Evolutionary conservation across 2,888 invertebrate species (phyloP), one percentile per base, ranked within the genome.

Genomic region (Lithodes maja): DNA sequence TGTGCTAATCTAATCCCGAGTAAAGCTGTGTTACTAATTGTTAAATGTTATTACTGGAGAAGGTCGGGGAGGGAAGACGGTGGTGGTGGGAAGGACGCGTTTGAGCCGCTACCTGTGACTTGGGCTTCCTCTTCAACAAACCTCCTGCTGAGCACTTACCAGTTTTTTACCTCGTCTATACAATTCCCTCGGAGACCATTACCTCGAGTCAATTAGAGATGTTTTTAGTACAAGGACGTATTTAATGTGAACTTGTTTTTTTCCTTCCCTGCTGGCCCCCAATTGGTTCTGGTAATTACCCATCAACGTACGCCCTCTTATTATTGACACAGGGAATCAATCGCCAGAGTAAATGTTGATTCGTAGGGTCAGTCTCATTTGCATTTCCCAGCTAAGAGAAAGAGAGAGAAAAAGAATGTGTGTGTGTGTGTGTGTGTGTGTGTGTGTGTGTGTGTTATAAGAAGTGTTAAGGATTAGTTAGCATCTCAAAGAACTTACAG

Each of bases 11-110:
- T 87, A 87, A 87, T 87, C 83, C 87, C 83, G 83, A 83, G 83
- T 83, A 87, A 87, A 87, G 87, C 87, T 87, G 83, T 83, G 87
- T 87, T 87, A 87, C 87, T 87, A 87, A 87, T 87, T 87, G 87
- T 83, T 79, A 87, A 87, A 87, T 87, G 87, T 83, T 79, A 87
- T 87, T 87, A 87, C 49, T 69, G n/a, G 1, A 71, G 71, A 71
- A 71, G 71, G 61, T 7, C 12, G 61, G 61, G 61, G 12, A 12
- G 12, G 61, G 61, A 12, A 61, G 61, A 61, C 7, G 5, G 33
- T 9, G 49, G 75, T 9, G 9, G 3, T 2, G 2, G n/a, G 74
- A 2, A 17, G 3, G 74, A 74, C 33, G 33, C 33, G 33, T 33
- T 33, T 33, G 33, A 33, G 33, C 33, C 33, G 33, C 33, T 33